Evolutionary conservation across 1,140 invertebrate species (phyloP), one percentile per base, ranked within the genome.

Genomic region (Hyphantria cunea): DNA sequence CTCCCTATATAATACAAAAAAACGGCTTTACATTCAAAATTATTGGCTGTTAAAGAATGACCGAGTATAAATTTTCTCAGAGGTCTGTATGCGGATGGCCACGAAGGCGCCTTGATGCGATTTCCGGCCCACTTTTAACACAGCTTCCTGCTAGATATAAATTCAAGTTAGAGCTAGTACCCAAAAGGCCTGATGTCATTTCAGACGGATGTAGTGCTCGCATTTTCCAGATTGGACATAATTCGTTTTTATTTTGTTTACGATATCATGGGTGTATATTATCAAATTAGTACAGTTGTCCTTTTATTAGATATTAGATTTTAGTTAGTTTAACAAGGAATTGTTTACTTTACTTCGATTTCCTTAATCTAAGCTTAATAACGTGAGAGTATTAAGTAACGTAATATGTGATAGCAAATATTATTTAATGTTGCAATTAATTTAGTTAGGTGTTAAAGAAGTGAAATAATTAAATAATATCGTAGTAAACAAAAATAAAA

Each of bases 71-170:
- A 80, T 75, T 71, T 78, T 72, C 65, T 45, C 45, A 62, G 70
- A 48, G 62, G 56, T 67, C 64, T 72, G 72, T 63, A 68, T 62
- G 60, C 68, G 61, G 75, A 72, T 65, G 70, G 56, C 71, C 72
- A 72, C 79, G 78, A 81, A 84, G 76, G 79, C 79, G 78, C 76
- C 80, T 87, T 89, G 79, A 85, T 85, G 67, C 78, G 79, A 89
- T 87, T 87, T 89, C 84, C 82, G 84, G 78, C 70, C 70, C 78
- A 80, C 75, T 81, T 84, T 82, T 84, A 84, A 79, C 77, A 74
- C 74, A 68, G 68, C 72, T 82, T 84, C 81, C 78, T 78, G 69
- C 71, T 72, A 68, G 71, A 84, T 82, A 85, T 87, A 89, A 89
- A 86, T 86, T 74, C 75, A 64, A 80, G 79, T 89, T 85, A 87